Evolutionary conservation across 2,797 vertebrate genomes (phyloP), one percentile per base, ranked within the genome.

Genomic region (Petrocephalus sullivani): DNA sequence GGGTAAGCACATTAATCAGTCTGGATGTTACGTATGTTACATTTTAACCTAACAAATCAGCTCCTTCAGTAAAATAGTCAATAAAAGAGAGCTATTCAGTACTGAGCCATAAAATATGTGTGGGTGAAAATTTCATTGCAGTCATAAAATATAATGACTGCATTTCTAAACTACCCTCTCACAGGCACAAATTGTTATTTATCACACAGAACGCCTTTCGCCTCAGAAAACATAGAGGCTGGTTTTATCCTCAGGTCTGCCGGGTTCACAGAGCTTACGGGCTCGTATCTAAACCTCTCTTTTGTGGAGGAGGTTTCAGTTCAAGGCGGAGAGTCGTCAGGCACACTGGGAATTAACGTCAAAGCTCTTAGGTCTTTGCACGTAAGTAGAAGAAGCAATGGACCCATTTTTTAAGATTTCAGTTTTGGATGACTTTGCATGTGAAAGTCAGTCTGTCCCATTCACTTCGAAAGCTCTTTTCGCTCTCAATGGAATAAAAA

Each of bases 101-200:
- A 86, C 33, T 5, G 37, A 86, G 54, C 33, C 84, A 58, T 86
- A 60, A 86, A 86, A 87, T 64, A 64, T 37, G 57, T 23, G 58
- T 23, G 57, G 84, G 85, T 87, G 85, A 87, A 61, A 87, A 87
- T 87, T 87, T 87, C 37, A 87, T 87, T 64, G 58, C 85, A 64
- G 37, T 64, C 85, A 51, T 87, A 64, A 87, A 87, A 64, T 87
- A 87, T 64, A 64, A 87, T 64, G 57, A 49, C 37, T 64, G 57
- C 33, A 37, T 64, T 87, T 61, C 60, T 61, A 87, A 49, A 49
- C 57, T 37, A 46, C 12, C 84, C 37, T 85, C 60, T 64, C 85
- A 61, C 10, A 64, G 85, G 58, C 58, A 61, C 85, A 64, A 49
- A 46, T 51, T 41, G 37, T 67, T 49, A 46, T 86, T 57, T 86